phyloP scores from a whole-genome alignment of 2,797 vertebrate genomes.

The Brotula barbata region DNA sequence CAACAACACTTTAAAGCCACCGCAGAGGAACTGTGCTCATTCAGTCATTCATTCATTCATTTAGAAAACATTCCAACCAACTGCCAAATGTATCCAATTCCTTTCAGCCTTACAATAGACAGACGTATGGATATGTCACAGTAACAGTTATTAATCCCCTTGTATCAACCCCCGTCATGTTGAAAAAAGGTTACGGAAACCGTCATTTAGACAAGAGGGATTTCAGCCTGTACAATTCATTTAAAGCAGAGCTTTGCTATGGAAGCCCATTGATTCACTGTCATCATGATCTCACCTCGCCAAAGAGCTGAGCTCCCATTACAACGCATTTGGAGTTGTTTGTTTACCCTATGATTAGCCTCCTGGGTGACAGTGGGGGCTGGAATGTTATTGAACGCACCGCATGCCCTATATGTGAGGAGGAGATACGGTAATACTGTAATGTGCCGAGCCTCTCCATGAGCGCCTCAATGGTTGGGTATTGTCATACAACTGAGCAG shows the following conservation, averaged over 20 bases:
- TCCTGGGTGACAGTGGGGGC: constrained; percentile 30
- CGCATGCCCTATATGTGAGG: constrained; percentile 18
- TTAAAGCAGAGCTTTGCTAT: constrained; percentile 66
- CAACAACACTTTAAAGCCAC: too few relatives aligned
- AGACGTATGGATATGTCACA: constrained; percentile 2
- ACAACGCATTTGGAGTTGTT: constrained; percentile 60
- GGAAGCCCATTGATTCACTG: constrained; percentile 70
- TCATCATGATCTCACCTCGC: constrained; percentile 69
- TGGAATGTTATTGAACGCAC: constrained; percentile 34
- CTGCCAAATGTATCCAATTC: neutral
- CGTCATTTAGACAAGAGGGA: constrained; percentile 38
- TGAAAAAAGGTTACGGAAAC: constrained; percentile 30
- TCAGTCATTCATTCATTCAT: too few relatives aligned
- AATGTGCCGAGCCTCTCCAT: constrained; percentile 18
- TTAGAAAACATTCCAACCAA: too few relatives aligned
- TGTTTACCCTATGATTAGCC: constrained; percentile 65
- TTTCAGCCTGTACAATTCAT: constrained; percentile 50
- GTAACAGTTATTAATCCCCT: constrained; percentile 29
- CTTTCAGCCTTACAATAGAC: too few relatives aligned
- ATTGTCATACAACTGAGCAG: constrained; percentile 23
- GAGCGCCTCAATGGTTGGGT: constrained; percentile 17
- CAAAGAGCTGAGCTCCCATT: constrained; percentile 57
- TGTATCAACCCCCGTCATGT: constrained; percentile 34
- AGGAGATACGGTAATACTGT: constrained; percentile 29
- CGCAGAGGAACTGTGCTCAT: too few relatives aligned